Conservation (phyloP, 2,888 invertebrate genomes). For the Lobophora halterata region DNA sequence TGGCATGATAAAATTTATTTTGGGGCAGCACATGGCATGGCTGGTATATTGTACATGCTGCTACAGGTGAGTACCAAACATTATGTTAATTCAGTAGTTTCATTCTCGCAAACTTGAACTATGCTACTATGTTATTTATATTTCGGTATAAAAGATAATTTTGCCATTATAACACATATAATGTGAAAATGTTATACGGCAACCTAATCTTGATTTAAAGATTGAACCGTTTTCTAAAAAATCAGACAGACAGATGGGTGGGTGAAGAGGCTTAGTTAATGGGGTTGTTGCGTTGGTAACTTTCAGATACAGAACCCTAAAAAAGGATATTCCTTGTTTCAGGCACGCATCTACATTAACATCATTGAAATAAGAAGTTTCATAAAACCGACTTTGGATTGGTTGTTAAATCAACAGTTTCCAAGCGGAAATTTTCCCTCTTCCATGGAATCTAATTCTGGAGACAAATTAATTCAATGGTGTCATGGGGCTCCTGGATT, state of each 20-base stretch:
- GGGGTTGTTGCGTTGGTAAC: too few species aligned
- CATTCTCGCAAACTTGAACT: too few species aligned
- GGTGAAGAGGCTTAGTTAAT: too few species aligned
- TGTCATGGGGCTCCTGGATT: slow-evolving; percentile 97
- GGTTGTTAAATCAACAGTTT: slow-evolving; percentile 80
- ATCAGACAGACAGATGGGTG: too few species aligned
- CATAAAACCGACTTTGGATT: slow-evolving; percentile 84
- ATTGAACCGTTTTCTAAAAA: too few species aligned
- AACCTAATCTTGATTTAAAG: too few species aligned
- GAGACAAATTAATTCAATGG: slow-evolving; percentile 93
- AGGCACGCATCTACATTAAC: slow-evolving; percentile 81
- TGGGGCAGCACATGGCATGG: slow-evolving; percentile 94
- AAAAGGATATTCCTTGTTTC: slow-evolving; percentile 27
- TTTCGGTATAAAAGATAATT: too few species aligned
- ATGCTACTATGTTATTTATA: too few species aligned
- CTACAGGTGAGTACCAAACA: slow-evolving; percentile 85
- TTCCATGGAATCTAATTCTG: slow-evolving; percentile 83
- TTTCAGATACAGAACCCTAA: not conserved
- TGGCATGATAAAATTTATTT: slow-evolving; percentile 94
- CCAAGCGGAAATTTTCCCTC: slow-evolving; percentile 88
- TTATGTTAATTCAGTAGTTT: too few species aligned
- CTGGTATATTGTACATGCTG: slow-evolving; percentile 91
- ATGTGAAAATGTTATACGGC: too few species aligned
- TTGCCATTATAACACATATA: too few species aligned
- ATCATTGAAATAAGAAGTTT: slow-evolving; percentile 78